These are phyloP conservation scores for Chascanopsetta lugubris DNA, from an alignment of 2,113 vertebrate species.

Conservation along the genomic window DNA sequence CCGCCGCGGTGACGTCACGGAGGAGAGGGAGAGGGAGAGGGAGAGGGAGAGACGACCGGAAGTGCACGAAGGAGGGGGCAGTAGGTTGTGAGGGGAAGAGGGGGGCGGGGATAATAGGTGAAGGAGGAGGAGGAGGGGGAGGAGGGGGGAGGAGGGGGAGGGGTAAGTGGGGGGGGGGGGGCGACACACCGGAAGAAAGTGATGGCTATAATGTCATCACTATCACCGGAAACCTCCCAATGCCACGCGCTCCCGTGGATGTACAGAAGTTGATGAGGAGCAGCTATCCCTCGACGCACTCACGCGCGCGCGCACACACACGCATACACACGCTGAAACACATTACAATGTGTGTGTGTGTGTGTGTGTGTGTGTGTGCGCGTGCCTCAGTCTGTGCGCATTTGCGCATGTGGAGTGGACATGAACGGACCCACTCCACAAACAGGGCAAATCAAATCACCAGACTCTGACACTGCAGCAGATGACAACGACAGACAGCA, in stretches of 20 bases:
- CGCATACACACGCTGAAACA: neutral
- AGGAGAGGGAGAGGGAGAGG: conserved; percentile 46
- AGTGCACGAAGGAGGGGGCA: conserved; percentile 42
- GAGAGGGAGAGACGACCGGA: conserved; percentile 72
- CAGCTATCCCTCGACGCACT: neutral
- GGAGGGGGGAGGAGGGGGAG: neutral
- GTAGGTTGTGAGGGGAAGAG: too few relatives aligned
- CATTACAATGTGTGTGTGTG: neutral
- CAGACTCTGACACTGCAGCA: too few relatives aligned
- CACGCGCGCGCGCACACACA: conserved; percentile 1
- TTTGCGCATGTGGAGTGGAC: conserved; percentile 18
- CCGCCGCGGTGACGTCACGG: conserved; percentile 75
- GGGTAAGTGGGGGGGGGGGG: neutral
- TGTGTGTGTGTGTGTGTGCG: neutral
- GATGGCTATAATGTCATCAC: conserved; percentile 66
- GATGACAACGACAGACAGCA: too few relatives aligned
- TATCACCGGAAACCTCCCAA: conserved; percentile 74
- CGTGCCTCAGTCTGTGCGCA: neutral
- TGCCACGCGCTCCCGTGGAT: conserved; percentile 57
- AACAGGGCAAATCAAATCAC: too few relatives aligned
- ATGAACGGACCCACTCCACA: neutral
- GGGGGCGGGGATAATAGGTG: neutral
- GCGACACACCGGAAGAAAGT: conserved; percentile 62
- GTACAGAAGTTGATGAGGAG: conserved; percentile 31
- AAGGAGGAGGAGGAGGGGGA: neutral